phyloP scores from a whole-genome alignment of 2,113 vertebrate species.

The Oxygymnocypris stewartii region DNA sequence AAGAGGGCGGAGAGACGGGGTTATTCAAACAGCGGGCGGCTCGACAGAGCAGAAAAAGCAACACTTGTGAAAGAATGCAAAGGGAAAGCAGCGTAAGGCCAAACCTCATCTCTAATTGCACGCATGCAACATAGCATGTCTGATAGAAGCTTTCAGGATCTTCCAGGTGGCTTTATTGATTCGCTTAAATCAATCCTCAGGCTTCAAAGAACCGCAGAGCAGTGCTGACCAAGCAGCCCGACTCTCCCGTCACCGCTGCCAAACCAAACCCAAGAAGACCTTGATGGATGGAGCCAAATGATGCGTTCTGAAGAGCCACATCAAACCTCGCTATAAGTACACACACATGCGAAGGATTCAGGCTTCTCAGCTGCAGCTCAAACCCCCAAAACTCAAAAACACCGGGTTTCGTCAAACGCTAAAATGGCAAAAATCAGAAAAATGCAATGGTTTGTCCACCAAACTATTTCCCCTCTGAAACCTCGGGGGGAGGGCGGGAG shows the following conservation, averaged over 20 bases:
- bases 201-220: conserved; percentile 67
- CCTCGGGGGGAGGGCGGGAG: conserved; percentile 50
- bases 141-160: conserved; percentile 24
- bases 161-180: conserved; percentile 37
- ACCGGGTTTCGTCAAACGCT: neutral
- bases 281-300: conserved; percentile 67
- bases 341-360: conserved; percentile 62
- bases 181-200: conserved; percentile 58
- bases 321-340: conserved; percentile 68
- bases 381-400: conserved; percentile 58
- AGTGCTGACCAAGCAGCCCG: conserved; percentile 67
- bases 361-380: conserved; percentile 44
- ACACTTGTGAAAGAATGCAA: conserved; percentile 23
- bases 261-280: conserved; percentile 72
- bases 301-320: conserved; percentile 74
- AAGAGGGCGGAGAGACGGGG: conserved; percentile 46
- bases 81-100: conserved; percentile 33
- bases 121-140: neutral
- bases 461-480: conserved; percentile 21
- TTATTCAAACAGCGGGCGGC: conserved; percentile 54
- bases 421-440: conserved; percentile 50
- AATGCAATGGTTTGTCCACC: conserved; percentile 32
- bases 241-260: conserved; percentile 59
- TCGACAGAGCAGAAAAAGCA: conserved; percentile 60
- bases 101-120: neutral